phyloP scores from a whole-genome alignment of 2,888 invertebrate species.

The Papilio demoleus region DNA sequence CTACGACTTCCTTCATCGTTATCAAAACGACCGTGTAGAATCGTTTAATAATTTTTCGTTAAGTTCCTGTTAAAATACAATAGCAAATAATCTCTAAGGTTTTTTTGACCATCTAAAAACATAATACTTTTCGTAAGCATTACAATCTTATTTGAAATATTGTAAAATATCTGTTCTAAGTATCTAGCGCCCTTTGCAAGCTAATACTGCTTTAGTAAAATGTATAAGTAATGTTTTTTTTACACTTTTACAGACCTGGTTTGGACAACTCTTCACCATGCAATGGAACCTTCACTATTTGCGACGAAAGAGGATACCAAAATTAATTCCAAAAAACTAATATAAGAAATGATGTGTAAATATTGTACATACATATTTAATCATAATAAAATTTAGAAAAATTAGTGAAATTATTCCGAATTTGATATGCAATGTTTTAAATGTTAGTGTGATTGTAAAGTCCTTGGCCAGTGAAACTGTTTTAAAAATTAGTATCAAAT shows the following conservation, averaged over 20 bases:
- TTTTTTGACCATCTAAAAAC: too few species aligned
- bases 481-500: neutral
- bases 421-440: constrained; percentile 20
- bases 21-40: neutral
- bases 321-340: constrained; percentile 4
- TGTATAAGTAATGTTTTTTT: too few species aligned
- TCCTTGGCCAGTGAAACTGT: neutral
- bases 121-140: too few species aligned
- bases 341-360: constrained; percentile 28
- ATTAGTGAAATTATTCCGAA: constrained; percentile 32
- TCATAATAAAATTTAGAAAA: neutral
- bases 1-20: neutral
- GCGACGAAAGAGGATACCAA: constrained; percentile 72
- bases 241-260: constrained; percentile 57
- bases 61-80: constrained; percentile 22
- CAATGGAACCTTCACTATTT: constrained; percentile 73
- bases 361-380: constrained; percentile 33
- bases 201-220: too few species aligned
- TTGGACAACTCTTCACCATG: constrained; percentile 63
- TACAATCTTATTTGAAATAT: neutral
- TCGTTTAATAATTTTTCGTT: neutral
- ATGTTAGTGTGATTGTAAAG: neutral
- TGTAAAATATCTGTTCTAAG: neutral
- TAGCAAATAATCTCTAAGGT: too few species aligned
- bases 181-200: neutral